Percentiles rank a stretch among this genome's conserved stretches.
Conservation (phyloP, 2,113 vertebrate genomes). For the Larimichthys polyactis region DNA sequence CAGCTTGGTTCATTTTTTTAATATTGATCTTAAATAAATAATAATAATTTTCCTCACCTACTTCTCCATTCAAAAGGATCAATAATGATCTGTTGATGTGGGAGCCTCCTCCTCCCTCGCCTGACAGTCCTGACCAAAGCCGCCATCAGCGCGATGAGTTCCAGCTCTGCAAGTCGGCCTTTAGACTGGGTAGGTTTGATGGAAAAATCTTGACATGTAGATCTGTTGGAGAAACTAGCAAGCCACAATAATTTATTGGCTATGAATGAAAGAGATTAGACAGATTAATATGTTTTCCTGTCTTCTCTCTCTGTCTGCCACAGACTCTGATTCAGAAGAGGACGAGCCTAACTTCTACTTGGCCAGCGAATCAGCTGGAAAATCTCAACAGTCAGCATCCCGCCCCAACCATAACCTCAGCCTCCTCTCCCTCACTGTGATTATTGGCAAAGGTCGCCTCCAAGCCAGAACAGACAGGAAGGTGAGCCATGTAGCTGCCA, state of each 20-base stretch:
- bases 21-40: constrained; percentile 10
- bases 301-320: neutral
- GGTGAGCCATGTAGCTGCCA: constrained; percentile 74
- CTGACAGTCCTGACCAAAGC: constrained; percentile 57
- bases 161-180: constrained; percentile 93
- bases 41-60: constrained; percentile 2
- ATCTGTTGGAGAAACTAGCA: neutral
- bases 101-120: constrained; percentile 80
- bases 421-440: constrained; percentile 86
- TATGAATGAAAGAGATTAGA: too few relatives aligned
- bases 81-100: constrained; percentile 95
- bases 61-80: constrained; percentile 80
- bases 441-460: constrained; percentile 88
- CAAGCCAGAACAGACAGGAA: constrained; percentile 89
- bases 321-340: constrained; percentile 92
- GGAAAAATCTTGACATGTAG: constrained; percentile 10
- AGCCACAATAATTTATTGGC: neutral
- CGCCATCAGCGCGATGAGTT: constrained; percentile 81
- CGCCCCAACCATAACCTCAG: constrained; percentile 82
- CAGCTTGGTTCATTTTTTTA: constrained; percentile 3
- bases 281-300: neutral
- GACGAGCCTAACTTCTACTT: constrained; percentile 89
- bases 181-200: constrained; percentile 87
- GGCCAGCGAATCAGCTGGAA: constrained; percentile 71
- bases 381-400: constrained; percentile 60